These are phyloP conservation scores for Parnassius smintheus DNA, from an alignment of 2,888 invertebrate species.

Conservation along the genomic window DNA sequence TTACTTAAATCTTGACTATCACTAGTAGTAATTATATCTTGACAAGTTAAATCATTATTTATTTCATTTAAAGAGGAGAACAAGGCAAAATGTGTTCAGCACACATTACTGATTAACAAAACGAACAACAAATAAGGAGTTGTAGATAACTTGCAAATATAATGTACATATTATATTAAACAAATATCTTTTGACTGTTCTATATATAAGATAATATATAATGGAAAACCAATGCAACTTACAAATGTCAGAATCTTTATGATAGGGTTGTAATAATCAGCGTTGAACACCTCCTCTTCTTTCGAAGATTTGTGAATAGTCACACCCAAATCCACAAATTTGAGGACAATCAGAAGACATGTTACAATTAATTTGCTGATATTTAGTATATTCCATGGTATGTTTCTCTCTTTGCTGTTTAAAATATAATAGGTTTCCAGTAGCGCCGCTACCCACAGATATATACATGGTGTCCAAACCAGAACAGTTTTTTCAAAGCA, in stretches of 20 bases:
- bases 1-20: slow-evolving; percentile 6
- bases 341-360: slow-evolving; percentile 83
- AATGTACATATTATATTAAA: slow-evolving; percentile 6
- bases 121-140: slow-evolving; percentile 13
- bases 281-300: slow-evolving; percentile 79
- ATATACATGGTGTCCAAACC: slow-evolving; percentile 93
- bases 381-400: slow-evolving; percentile 89
- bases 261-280: slow-evolving; percentile 89
- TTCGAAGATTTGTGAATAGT: slow-evolving; percentile 80
- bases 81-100: slow-evolving; percentile 7
- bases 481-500: slow-evolving; percentile 96
- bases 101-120: slow-evolving; percentile 11
- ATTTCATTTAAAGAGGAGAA: slow-evolving; percentile 10
- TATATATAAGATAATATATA: neutral
- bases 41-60: neutral
- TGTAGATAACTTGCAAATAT: slow-evolving; percentile 5
- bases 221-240: slow-evolving; percentile 70
- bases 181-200: slow-evolving; percentile 3
- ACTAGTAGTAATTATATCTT: slow-evolving; percentile 4
- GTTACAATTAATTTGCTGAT: slow-evolving; percentile 86
- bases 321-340: slow-evolving; percentile 84
- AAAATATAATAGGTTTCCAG: slow-evolving; percentile 89
- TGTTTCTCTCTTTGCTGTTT: slow-evolving; percentile 87
- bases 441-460: slow-evolving; percentile 88
- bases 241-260: slow-evolving; percentile 91